A percentile compares a stretch with the other conserved stretches of the same genome.
phyloP scores from a whole-genome alignment of 2,888 invertebrate genomes.

The Aspidapion aeneum region DNA sequence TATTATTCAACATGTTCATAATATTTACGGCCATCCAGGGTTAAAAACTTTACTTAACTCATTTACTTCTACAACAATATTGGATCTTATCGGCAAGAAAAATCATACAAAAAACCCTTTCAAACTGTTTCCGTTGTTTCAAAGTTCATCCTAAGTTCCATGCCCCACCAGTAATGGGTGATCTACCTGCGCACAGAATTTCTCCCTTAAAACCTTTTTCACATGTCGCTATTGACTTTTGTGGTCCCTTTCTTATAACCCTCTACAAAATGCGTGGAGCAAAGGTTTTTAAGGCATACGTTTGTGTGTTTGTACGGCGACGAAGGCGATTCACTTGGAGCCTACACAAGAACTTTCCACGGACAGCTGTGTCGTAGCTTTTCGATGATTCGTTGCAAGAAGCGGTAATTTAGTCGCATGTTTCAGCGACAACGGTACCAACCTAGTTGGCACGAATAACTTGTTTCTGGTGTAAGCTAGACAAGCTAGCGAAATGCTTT shows the following conservation, averaged over 20 bases:
- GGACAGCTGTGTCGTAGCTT: not conserved
- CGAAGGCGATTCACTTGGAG: slow-evolving; percentile 2
- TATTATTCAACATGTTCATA: not conserved
- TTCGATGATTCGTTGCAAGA: not conserved
- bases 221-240: not conserved
- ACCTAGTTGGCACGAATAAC: not conserved
- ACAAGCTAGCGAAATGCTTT: not conserved
- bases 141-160: not conserved
- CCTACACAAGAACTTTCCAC: not conserved
- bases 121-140: not conserved
- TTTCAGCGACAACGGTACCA: not conserved
- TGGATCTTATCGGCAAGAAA: not conserved
- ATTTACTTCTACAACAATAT: not conserved
- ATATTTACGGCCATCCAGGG: not conserved
- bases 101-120: not conserved
- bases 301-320: not conserved
- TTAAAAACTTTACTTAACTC: not conserved
- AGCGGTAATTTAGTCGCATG: not conserved
- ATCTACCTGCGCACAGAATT: not conserved
- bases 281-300: not conserved
- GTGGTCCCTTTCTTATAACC: not conserved
- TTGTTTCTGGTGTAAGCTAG: not conserved
- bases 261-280: not conserved
- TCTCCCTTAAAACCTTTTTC: not conserved
- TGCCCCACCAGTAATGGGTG: not conserved